A percentile compares a stretch with the other conserved stretches of the same genome.
These are phyloP conservation scores for Diarsia rubi DNA, from an alignment of 2,888 invertebrate genomes.

Conservation along the genomic window DNA sequence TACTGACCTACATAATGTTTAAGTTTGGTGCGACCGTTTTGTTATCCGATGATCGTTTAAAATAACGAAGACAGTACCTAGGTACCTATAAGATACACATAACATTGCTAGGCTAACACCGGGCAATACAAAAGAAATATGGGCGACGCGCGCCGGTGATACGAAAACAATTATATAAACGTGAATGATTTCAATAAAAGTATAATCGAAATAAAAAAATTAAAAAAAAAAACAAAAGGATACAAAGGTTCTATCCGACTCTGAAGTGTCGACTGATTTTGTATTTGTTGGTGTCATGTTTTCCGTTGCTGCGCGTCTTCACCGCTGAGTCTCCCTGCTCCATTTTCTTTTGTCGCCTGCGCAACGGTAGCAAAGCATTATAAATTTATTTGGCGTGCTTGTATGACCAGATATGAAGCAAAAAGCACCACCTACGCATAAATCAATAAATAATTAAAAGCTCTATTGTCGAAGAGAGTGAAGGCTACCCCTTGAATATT, in stretches of 20 bases:
- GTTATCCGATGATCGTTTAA: neutral
- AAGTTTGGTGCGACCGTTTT: slow-evolving; percentile 12
- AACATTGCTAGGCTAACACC: neutral
- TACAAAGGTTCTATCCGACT: slow-evolving; percentile 60
- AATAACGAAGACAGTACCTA: neutral
- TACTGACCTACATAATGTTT: neutral
- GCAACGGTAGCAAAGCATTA: slow-evolving; percentile 11
- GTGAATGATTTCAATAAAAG: slow-evolving; percentile 9
- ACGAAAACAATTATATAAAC: slow-evolving; percentile 6
- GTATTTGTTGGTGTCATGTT: slow-evolving; percentile 61
- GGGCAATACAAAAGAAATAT: neutral
- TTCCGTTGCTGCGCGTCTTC: slow-evolving; percentile 57
- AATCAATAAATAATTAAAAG: too few relatives aligned
- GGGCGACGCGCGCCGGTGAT: neutral
- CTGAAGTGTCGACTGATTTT: slow-evolving; percentile 65
- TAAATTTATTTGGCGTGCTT: neutral
- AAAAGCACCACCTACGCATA: neutral
- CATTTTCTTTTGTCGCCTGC: slow-evolving; percentile 75
- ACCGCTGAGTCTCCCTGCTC: slow-evolving; percentile 75
- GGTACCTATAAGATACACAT: neutral
- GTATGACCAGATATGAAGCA: neutral
- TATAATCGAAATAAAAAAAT: slow-evolving; percentile 52
- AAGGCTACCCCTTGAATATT: neutral
- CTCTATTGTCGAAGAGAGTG: too few relatives aligned
- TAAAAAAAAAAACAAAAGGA: slow-evolving; percentile 15